A percentile compares a stretch with the other conserved stretches of the same genome.
These are phyloP conservation scores for Paratilapia polleni DNA, from an alignment of 2,113 vertebrate species.

Conservation along the genomic window DNA sequence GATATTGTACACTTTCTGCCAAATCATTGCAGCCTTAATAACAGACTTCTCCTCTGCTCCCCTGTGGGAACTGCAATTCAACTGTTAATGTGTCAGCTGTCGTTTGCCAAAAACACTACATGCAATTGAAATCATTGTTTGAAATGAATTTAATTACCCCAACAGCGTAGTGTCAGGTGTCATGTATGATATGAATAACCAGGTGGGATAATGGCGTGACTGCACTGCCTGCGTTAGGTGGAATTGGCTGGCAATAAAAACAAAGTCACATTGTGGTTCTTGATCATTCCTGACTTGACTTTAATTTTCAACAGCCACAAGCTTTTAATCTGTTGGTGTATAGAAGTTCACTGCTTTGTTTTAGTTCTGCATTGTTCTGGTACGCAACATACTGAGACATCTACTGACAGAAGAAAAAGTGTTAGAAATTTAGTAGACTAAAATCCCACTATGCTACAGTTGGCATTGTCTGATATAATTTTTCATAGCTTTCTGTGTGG, in stretches of 20 bases:
- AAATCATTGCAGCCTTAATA: not conserved
- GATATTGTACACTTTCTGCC: not conserved
- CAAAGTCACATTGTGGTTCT: not conserved
- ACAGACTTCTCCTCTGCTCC: not conserved
- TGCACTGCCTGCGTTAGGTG: not conserved
- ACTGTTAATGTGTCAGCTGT: not conserved
- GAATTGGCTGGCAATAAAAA: not conserved
- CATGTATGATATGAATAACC: not conserved
- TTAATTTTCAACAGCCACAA: not conserved
- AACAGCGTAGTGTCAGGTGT: no score
- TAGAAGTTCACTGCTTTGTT: not conserved
- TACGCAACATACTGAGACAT: not conserved
- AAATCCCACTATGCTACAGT: not conserved
- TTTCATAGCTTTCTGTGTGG: not conserved
- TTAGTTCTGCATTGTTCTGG: not conserved
- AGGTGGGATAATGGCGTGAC: not conserved
- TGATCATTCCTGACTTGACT: not conserved
- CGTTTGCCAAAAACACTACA: not conserved
- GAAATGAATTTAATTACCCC: not conserved
- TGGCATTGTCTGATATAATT: no score
- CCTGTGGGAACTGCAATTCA: not conserved
- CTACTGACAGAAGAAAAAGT: not conserved
- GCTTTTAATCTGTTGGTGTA: not conserved
- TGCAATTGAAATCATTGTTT: not conserved
- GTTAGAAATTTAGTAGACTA: not conserved